Percentiles rank a stretch among this genome's conserved stretches.
These are phyloP conservation scores for Saccostrea echinata DNA, from an alignment of 1,140 invertebrate genomes.

Conservation along the genomic window DNA sequence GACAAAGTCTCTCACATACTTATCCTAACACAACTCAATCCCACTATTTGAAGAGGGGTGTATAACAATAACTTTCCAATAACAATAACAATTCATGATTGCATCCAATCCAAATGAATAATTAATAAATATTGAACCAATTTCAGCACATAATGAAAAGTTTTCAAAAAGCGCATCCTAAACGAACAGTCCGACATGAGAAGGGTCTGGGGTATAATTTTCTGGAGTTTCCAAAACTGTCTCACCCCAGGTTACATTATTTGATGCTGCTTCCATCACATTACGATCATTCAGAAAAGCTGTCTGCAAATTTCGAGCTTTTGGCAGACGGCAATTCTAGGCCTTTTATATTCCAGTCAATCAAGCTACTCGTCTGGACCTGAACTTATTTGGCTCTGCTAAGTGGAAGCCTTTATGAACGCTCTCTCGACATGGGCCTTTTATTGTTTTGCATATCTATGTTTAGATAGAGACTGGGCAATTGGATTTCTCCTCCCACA, in stretches of 20 bases:
- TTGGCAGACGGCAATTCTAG: not conserved
- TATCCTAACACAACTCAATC: not conserved
- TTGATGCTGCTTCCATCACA: no score
- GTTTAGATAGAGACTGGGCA: not conserved
- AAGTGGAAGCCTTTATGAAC: not conserved
- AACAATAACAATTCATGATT: not conserved
- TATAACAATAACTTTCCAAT: not conserved
- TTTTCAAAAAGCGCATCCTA: not conserved
- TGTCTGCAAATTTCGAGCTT: not conserved
- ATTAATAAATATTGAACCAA: not conserved
- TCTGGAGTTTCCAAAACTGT: not conserved
- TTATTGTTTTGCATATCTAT: constrained; percentile 7
- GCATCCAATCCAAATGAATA: not conserved
- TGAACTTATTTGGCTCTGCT: not conserved
- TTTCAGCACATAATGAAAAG: not conserved
- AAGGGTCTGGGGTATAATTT: not conserved
- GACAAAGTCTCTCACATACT: not conserved
- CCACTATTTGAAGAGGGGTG: not conserved
- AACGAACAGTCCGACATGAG: not conserved
- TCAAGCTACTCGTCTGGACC: not conserved
- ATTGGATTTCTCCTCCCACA: not conserved
- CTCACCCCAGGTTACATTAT: not conserved
- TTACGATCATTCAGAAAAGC: no score
- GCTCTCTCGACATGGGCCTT: not conserved
- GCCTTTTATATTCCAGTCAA: not conserved